Base-by-base conservation (phyloP, 2,113 vertebrate species). In the Pagrus major region DNA sequence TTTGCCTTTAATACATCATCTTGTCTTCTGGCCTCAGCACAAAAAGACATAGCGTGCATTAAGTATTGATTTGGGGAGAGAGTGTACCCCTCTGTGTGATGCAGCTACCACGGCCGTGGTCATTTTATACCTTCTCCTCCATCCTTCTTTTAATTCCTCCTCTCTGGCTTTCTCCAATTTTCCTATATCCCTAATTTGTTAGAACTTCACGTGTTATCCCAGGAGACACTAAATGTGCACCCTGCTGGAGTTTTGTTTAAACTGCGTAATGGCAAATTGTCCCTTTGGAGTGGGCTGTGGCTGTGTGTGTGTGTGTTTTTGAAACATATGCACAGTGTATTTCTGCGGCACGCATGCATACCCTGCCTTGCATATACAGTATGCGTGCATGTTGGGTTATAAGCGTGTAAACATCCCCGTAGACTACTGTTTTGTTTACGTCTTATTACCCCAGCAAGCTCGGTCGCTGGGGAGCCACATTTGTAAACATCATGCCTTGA, bases 401-500 rank as follows among this genome's bases (percentile, higher is more conserved):
- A n/a, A n/a, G n/a, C n/a, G n/a, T n/a, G n/a, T n/a, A n/a, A 64
- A 64, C 65, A 67, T 91, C 90, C 85, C 92, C 52, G 65, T n/a
- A 88, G 92, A 91, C 85, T 9, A 10, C 61, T 86, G 82, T 89
- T 87, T 82, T 93, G 92, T 93, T 93, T 93, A 82, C 71, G 54
- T 89, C 76, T 92, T 91, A 89, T 88, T 89, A 81, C 65, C 76
- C 72, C 85, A 86, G 86, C 86, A 78, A 84, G 73, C 80, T 46
- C 39, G 47, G 83, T 89, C 94, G 91, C 92, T 83, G 39, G 93
- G 93, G 94, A 94, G 73, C 71, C 47, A 76, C 87, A 73, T 93
- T 78, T 89, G 92, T 94, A 95, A 94, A 94, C 93, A 95, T 69
- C 41, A 52, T 76, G 92, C 92, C 89, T 88, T 80, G 65, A 89